These are phyloP conservation scores for Falco biarmicus DNA, from an alignment of 2,797 vertebrate genomes.

Conservation along the genomic window DNA sequence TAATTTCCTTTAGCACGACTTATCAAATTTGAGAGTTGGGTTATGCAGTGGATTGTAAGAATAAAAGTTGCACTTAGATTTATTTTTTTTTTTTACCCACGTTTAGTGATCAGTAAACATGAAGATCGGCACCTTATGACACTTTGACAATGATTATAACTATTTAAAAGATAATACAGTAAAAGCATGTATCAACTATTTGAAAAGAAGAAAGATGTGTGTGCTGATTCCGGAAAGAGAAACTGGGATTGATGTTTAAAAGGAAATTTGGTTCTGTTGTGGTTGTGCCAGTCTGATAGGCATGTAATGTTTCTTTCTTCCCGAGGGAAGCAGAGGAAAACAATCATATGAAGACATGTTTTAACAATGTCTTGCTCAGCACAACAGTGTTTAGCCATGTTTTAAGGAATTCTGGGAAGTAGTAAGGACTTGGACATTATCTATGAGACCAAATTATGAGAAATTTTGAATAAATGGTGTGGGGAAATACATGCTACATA, in stretches of 20 bases:
- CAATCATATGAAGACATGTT: background rate
- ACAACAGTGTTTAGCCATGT: background rate
- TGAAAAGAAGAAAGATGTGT: background rate
- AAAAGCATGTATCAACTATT: background rate
- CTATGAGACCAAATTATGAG: background rate
- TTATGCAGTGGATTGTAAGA: background rate
- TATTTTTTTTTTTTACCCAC: background rate
- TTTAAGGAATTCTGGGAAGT: conserved; percentile 33
- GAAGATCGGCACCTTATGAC: background rate
- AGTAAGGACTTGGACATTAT: background rate
- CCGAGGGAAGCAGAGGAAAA: background rate
- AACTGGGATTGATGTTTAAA: background rate
- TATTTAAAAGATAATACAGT: background rate
- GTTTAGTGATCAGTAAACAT: background rate
- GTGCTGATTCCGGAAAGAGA: background rate
- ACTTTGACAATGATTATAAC: background rate
- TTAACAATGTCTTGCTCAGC: conserved; percentile 4
- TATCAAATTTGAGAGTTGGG: background rate
- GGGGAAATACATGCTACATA: conserved; percentile 22
- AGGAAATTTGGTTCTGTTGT: conserved; percentile 3
- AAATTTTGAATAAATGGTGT: conserved; percentile 31
- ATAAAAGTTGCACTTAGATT: background rate
- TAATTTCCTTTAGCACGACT: background rate
- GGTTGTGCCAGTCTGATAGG: conserved; percentile 2
- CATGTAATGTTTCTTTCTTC: background rate